Percentiles rank a stretch among this genome's conserved stretches.
These are phyloP conservation scores for Plodia interpunctella DNA, from an alignment of 1,140 invertebrate genomes.

Conservation along the genomic window DNA sequence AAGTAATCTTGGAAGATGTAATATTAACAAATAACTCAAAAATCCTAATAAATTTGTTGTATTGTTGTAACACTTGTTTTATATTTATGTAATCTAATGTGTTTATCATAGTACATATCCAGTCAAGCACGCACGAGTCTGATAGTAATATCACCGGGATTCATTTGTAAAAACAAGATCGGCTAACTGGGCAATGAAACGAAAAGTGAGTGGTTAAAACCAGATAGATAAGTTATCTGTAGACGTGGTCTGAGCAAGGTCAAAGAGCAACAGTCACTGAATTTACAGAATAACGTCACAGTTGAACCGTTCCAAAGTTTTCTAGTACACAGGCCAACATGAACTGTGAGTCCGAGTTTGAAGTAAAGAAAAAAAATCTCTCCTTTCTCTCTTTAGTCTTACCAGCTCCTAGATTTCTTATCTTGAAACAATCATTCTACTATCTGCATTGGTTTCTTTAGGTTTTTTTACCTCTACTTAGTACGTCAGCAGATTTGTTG, in stretches of 20 bases:
- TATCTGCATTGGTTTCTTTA: no score
- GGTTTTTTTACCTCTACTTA: no score
- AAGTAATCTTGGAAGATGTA: no score
- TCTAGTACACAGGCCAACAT: background rate
- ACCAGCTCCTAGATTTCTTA: no score
- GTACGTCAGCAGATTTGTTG: no score
- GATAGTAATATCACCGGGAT: background rate
- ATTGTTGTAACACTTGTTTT: no score
- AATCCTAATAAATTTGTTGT: no score
- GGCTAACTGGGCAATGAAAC: background rate
- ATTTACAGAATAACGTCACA: background rate
- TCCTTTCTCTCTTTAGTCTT: no score
- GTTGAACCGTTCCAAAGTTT: background rate
- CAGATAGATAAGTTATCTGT: background rate
- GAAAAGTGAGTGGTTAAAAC: conserved; percentile 1
- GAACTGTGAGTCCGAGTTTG: no score
- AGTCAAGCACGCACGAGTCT: background rate
- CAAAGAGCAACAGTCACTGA: background rate
- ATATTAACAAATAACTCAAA: no score
- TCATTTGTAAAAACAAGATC: background rate
- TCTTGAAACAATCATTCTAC: no score
- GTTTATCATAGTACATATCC: background rate
- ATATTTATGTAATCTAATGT: background rate
- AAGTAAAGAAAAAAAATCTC: no score
- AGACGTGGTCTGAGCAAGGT: background rate